Conservation (phyloP, 92 coral and sea anemone genomes). For the Zoanthus sansibaricus region DNA sequence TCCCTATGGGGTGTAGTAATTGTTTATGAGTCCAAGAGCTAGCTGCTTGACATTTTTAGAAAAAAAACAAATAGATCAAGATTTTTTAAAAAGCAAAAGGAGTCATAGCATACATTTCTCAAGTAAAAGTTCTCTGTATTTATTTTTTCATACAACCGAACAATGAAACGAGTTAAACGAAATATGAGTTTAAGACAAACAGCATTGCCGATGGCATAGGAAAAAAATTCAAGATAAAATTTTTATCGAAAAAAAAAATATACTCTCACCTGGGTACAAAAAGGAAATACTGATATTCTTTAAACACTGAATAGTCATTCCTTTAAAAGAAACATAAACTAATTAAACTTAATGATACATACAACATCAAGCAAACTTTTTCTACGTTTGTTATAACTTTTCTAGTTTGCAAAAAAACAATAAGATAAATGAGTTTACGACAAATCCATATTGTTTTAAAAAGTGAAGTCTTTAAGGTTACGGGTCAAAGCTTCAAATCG, state of each 20-base stretch:
- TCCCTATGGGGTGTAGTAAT: constrained; percentile 20
- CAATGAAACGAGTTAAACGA: neutral
- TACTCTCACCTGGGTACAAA: constrained; percentile 15
- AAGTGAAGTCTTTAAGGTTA: constrained; percentile 19
- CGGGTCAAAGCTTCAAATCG: constrained; percentile 46
- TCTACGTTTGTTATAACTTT: neutral
- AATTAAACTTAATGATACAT: neutral
- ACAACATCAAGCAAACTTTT: neutral
- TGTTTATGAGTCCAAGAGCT: constrained; percentile 17
- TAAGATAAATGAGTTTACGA: neutral
- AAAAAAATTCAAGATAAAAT: neutral
- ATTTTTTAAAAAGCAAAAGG: neutral
- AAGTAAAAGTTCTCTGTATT: neutral
- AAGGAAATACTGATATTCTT: constrained; percentile 11
- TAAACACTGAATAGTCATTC: constrained; percentile 6
- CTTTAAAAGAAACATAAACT: constrained; percentile 7
- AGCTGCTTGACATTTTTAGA: neutral
- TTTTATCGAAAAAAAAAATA: neutral
- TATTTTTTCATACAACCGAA: neutral
- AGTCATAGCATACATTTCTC: neutral
- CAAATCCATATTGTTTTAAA: constrained; percentile 4
- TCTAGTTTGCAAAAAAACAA: neutral
- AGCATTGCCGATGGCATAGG: neutral
- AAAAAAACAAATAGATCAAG: neutral
- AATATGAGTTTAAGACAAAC: neutral